These are phyloP conservation scores for Aix galericulata DNA, from an alignment of 2,113 vertebrate species.

Conservation along the genomic window DNA sequence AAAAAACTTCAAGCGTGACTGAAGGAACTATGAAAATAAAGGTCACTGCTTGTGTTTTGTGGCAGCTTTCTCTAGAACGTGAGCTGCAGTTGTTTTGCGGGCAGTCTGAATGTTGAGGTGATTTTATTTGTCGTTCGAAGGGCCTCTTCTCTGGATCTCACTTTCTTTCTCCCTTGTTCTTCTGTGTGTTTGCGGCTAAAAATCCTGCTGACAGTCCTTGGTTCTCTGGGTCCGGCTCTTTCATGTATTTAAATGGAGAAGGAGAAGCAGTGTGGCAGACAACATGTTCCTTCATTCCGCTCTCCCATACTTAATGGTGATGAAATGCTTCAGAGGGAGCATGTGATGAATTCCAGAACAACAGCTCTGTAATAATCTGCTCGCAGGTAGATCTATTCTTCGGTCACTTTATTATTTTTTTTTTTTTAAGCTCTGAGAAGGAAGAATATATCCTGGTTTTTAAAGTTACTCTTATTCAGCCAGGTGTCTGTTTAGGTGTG, in stretches of 20 bases:
- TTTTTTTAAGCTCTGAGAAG: not conserved
- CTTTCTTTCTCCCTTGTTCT: not conserved
- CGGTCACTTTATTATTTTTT: too few species aligned
- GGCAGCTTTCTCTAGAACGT: not conserved
- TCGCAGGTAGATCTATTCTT: not conserved
- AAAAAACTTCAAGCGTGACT: not conserved
- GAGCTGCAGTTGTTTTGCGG: not conserved
- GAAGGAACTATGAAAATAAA: not conserved
- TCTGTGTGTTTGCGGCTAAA: not conserved
- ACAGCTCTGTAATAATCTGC: not conserved
- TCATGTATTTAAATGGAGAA: not conserved
- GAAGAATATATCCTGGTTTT: not conserved
- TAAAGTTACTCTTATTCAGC: not conserved
- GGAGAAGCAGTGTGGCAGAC: not conserved
- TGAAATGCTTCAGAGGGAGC: not conserved
- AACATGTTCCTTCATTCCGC: not conserved
- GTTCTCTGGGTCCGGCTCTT: not conserved
- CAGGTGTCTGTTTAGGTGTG: not conserved
- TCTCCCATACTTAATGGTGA: not conserved
- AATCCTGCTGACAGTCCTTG: not conserved
- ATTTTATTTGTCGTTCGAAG: not conserved
- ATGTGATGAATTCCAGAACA: not conserved
- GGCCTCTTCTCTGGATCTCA: not conserved
- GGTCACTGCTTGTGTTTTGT: not conserved
- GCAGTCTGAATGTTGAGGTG: not conserved